A percentile compares a stretch with the other conserved stretches of the same genome.
Evolutionary conservation across 2,888 invertebrate species (phyloP).

Genomic region (Cynaeus angustus): DNA sequence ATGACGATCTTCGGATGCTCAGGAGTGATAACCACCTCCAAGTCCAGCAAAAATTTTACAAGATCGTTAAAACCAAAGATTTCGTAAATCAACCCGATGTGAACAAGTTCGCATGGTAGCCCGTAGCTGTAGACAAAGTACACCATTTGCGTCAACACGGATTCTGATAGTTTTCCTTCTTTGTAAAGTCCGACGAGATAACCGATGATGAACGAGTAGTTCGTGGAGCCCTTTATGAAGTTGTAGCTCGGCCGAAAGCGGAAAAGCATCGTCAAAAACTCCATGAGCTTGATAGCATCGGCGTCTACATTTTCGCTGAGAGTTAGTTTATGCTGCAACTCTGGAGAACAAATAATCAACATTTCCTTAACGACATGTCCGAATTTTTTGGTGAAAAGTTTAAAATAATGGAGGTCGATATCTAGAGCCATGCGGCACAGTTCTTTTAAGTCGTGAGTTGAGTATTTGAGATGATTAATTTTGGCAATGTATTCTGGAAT

Average conservation of each 20-base stretch:
- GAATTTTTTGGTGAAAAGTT: background rate
- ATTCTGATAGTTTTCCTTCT: background rate
- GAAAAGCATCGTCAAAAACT: slow-evolving; percentile 7
- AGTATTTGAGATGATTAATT: background rate
- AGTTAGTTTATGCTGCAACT: background rate
- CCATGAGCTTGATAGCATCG: background rate
- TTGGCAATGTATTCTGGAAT: slow-evolving; percentile 1
- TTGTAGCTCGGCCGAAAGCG: background rate
- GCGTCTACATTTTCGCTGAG: background rate
- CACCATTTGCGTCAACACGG: background rate
- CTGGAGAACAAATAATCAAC: background rate
- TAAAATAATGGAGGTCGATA: background rate
- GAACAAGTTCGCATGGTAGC: background rate
- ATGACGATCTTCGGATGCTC: background rate
- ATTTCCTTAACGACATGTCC: slow-evolving; percentile 1
- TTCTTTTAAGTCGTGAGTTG: background rate
- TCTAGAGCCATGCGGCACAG: background rate
- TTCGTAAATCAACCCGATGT: background rate
- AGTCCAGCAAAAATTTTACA: background rate
- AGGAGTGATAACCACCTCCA: background rate
- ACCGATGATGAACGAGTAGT: background rate
- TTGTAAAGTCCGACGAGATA: background rate
- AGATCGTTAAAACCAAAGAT: slow-evolving; percentile 10
- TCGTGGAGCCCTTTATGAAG: background rate
- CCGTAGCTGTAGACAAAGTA: slow-evolving; percentile 19